Conservation (phyloP, 2,113 vertebrate species). For the Pygathrix nemaeus region DNA sequence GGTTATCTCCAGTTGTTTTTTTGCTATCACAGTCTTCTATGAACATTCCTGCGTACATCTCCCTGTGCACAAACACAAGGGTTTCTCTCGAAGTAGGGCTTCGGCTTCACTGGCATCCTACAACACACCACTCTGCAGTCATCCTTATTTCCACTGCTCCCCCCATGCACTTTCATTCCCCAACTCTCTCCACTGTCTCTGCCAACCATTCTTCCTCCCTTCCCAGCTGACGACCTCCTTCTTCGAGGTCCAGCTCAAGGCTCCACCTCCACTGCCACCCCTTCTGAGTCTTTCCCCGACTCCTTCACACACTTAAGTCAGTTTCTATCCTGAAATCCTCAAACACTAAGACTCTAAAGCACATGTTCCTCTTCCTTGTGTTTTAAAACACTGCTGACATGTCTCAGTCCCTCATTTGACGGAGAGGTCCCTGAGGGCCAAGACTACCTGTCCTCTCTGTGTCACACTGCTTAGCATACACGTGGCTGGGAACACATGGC, state of each 20-base stretch:
- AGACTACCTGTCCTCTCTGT: not conserved
- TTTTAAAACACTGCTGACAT: not conserved
- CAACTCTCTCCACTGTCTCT: not conserved
- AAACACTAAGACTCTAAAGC: not conserved
- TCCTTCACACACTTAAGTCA: not conserved
- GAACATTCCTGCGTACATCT: not conserved
- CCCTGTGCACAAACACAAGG: rapidly evolving
- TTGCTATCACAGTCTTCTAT: not conserved
- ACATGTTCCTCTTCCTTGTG: not conserved
- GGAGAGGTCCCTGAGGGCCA: not conserved
- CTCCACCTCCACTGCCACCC: not conserved
- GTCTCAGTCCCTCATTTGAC: not conserved
- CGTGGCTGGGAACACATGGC: not conserved
- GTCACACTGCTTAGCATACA: not conserved
- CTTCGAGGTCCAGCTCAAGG: not conserved
- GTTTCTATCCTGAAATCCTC: not conserved
- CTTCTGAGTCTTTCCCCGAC: not conserved
- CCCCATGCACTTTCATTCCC: not conserved
- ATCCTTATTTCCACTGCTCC: not conserved
- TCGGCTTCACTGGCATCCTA: not conserved
- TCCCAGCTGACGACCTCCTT: not conserved
- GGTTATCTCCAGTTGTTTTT: not conserved
- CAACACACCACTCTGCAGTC: rapidly evolving
- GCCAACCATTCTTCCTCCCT: not conserved
- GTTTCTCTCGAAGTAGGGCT: not conserved